Conservation (phyloP, 1,140 invertebrate species). For the Sycophila sp. region DNA sequence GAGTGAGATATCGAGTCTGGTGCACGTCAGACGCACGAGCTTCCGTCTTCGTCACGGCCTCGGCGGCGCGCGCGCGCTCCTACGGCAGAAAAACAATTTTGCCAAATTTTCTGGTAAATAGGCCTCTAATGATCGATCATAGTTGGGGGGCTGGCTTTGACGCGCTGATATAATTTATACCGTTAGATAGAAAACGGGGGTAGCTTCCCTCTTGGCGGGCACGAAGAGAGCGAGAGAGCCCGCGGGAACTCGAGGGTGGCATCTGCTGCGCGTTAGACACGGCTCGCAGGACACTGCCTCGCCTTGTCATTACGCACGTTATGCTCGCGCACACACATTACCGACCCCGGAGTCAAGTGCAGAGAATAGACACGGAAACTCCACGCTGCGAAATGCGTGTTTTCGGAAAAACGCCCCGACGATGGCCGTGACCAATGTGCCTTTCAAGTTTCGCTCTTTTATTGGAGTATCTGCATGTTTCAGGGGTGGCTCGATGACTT, state of each 20-base stretch:
- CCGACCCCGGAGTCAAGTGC: conserved; percentile 60
- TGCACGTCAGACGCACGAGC: conserved; percentile 33
- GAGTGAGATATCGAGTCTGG: conserved; percentile 29
- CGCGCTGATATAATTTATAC: conserved; percentile 67
- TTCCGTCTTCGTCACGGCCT: conserved; percentile 29
- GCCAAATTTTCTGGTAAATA: conserved; percentile 64
- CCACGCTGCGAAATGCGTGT: too few species aligned
- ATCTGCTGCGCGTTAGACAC: conserved; percentile 67
- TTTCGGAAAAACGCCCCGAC: background rate
- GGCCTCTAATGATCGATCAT: conserved; percentile 66
- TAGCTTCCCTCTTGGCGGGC: conserved; percentile 57
- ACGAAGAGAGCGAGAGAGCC: background rate
- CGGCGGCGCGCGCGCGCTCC: too few species aligned
- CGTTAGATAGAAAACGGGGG: conserved; percentile 57
- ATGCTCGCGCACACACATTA: conserved; percentile 37
- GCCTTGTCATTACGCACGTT: conserved; percentile 45
- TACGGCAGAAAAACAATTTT: conserved; percentile 60
- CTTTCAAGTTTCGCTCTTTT: background rate
- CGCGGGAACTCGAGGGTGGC: conserved; percentile 54
- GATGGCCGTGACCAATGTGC: background rate
- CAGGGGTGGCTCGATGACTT: background rate
- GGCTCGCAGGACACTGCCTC: conserved; percentile 52
- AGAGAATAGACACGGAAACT: too few species aligned
- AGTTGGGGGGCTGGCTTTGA: conserved; percentile 59
- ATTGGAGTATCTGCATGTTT: background rate